Percentiles rank a stretch among this genome's conserved stretches.
These are phyloP conservation scores for Caenorhabditis zanzibari DNA, from an alignment of 2,888 invertebrate species.

Conservation along the genomic window DNA sequence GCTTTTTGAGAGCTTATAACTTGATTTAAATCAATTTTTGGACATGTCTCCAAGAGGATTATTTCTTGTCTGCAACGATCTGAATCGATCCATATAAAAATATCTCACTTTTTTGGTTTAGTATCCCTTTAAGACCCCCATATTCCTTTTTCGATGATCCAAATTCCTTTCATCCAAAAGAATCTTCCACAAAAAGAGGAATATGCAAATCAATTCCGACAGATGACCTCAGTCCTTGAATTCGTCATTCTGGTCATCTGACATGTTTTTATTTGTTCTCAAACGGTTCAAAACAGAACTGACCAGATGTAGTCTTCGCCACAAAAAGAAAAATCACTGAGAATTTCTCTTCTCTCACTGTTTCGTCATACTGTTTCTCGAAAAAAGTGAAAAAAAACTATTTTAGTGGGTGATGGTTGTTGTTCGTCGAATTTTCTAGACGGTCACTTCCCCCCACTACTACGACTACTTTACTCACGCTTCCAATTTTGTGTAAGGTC, in stretches of 20 bases:
- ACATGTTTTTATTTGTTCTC: slow-evolving; percentile 11
- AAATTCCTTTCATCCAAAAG: background rate
- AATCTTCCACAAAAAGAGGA: background rate
- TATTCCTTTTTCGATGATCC: background rate
- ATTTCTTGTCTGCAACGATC: too few species aligned
- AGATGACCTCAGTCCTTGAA: slow-evolving; percentile 26
- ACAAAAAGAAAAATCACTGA: slow-evolving; percentile 16
- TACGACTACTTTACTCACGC: slow-evolving; percentile 7
- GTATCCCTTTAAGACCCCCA: background rate
- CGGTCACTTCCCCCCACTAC: slow-evolving; percentile 19
- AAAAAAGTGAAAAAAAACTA: slow-evolving; percentile 2
- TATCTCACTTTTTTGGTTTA: too few species aligned
- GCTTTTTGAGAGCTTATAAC: too few species aligned
- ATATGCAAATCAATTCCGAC: slow-evolving; percentile 42
- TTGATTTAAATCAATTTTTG: too few species aligned
- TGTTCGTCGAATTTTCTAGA: slow-evolving; percentile 42
- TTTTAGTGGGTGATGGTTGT: slow-evolving; percentile 26
- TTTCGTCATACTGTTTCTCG: slow-evolving; percentile 22
- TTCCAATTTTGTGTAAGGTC: slow-evolving; percentile 38
- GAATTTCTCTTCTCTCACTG: background rate
- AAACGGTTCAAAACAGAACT: slow-evolving; percentile 32
- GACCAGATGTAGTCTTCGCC: slow-evolving; percentile 12
- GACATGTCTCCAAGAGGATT: too few species aligned
- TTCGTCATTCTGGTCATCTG: slow-evolving; percentile 46
- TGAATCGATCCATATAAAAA: too few species aligned